Base-by-base conservation (phyloP, 2,888 invertebrate species). In the Serrognathus titanus region DNA sequence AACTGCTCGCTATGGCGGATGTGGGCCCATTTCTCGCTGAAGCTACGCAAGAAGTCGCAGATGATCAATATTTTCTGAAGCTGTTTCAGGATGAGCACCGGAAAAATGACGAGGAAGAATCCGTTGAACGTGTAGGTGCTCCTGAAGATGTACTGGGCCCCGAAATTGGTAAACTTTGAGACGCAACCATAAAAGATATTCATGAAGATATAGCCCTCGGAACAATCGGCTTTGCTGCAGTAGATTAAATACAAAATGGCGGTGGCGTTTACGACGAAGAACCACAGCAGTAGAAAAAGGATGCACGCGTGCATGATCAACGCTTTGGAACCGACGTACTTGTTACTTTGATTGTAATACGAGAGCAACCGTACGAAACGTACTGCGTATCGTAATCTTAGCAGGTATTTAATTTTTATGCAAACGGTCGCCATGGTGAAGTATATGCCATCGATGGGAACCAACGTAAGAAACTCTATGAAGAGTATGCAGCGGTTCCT, bases 371-470 rank as follows among this genome's bases (percentile, higher is more conserved):
- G 41, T 11, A 58, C 38, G 37, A 52, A 43, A 36, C 58, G 47
- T 12, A 58, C 6, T 3, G 55, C 55, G 20, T 58, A 58, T 36
- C 58, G 51, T 35, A 55, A 55, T 12, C 58, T 48, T 10, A 58
- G 31, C 9, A 48, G 13, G 48, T 55, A 58, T 2, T 55, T 48
- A 9, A 58, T 40, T 24, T 20, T 35, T 41, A 55, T 48, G 40
- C 37, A 38, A 12, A 48, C 41, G 3, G 9, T 37, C 9, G 55
- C 50, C 37, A 55, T 39, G n/a, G 45, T 48, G 13, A 38, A 52
- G 39, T 58, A 58, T 11, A 58, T 55, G 3, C 55, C 55, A 43
- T 55, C 55, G 13, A 55, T 24, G 13, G 58, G 58, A 31, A 58
- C 49, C 24, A 55, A 12, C 9, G 58, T 52, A 8, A 55, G 13